Percentiles rank a stretch among this genome's conserved stretches.
Evolutionary conservation across 2,888 invertebrate species (phyloP).

Genomic region (Hololepta plana): DNA sequence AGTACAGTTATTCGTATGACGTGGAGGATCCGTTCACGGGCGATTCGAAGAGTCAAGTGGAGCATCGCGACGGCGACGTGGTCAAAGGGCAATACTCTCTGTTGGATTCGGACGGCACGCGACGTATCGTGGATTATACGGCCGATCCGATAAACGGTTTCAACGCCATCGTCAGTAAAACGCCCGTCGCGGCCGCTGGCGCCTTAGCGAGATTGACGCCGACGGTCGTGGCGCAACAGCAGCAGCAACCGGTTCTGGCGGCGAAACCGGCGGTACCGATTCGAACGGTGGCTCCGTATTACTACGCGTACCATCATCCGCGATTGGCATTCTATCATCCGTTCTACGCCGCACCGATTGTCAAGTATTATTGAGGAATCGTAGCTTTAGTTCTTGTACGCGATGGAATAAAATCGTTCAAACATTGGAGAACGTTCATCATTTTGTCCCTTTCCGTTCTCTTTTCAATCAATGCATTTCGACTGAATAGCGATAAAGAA

Average conservation of each 20-base stretch:
- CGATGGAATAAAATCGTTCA: too few species aligned
- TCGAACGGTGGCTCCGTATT: too few species aligned
- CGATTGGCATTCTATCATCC: too few species aligned
- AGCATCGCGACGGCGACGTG: conserved; percentile 41
- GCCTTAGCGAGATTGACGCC: background rate
- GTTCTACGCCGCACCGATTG: too few species aligned
- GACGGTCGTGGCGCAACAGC: background rate
- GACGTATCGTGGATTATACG: conserved; percentile 30
- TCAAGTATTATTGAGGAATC: too few species aligned
- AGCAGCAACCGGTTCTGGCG: background rate
- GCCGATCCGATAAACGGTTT: conserved; percentile 39
- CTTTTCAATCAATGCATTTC: too few species aligned
- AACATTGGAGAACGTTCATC: too few species aligned
- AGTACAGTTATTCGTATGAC: conserved; percentile 40
- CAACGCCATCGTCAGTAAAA: conserved; percentile 36
- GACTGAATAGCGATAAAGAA: too few species aligned
- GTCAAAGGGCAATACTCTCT: conserved; percentile 31
- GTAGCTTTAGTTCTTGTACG: too few species aligned
- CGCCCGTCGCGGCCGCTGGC: conserved; percentile 26
- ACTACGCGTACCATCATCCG: too few species aligned
- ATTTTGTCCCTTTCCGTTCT: too few species aligned
- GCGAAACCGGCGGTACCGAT: too few species aligned
- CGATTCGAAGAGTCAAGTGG: conserved; percentile 41
- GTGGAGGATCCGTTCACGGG: conserved; percentile 44
- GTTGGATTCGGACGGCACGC: conserved; percentile 29